Base-by-base conservation (phyloP, 2,797 vertebrate species). In the Fistularia tabacaria region DNA sequence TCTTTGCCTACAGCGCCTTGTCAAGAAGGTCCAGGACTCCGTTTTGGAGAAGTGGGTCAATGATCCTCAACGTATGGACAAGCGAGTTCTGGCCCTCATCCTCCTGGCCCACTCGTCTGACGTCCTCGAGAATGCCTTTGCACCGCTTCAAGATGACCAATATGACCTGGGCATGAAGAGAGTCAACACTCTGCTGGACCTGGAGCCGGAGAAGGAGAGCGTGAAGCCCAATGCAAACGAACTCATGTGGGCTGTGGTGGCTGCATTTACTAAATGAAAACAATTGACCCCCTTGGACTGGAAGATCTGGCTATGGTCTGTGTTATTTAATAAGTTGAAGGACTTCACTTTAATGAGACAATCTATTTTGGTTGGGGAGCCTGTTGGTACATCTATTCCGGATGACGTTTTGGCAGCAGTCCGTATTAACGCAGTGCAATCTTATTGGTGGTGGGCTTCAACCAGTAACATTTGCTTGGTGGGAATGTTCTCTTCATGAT, bases 41-140 rank as follows among this genome's bases (percentile, higher is more conserved):
- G 94, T 98, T 76, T 88, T 98, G 79, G 94, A 98, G 81, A 95
- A 95, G 71, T 98, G 96, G 97, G 95, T 98, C 65, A 96, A 97
- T 3, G 95, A 98, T 71, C 93, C 96, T 0, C 94, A 95, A 47
- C 94, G 95, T 73, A 97, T 99, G 94, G 96, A 99, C 93, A 97
- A 94, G 81, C 94, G 96, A 10, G 65, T 97, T 64, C 89, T 99
- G 77, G 90, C 95, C 37, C 93, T 98, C 1, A 93, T 98, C 74
- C 95, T 98, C 38, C 87, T 99, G 69, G 95, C 97, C 38, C 95
- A 98, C 56, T 95, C 95, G 4, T 98, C 97, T 0, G 96, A 99
- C 51, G 96, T 99, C 25, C 91, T 99, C 38, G 96, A 99, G 90
- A 99, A 98, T 15, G 95, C 96, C 70, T 98, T 99, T 15, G 94